A percentile compares a stretch with the other conserved stretches of the same genome.
These are phyloP conservation scores for Pogona vitticeps DNA, from an alignment of 2,113 vertebrate species.

Conservation along the genomic window DNA sequence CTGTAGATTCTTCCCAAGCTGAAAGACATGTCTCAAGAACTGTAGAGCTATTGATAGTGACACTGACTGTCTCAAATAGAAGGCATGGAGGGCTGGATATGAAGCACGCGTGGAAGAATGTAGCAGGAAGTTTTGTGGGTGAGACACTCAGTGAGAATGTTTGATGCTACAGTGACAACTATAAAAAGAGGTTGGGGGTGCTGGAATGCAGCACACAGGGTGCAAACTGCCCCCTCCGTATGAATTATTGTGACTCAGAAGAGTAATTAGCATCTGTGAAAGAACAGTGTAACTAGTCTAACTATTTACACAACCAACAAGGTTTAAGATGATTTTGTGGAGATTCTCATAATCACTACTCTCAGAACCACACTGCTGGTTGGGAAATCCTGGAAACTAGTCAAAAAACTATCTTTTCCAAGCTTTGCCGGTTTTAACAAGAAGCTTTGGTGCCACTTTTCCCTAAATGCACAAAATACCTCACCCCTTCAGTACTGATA, in stretches of 20 bases:
- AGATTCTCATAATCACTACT: no score
- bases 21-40: neutral
- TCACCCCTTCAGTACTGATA: no score
- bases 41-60: neutral
- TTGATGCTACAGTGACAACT: neutral
- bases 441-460: no score
- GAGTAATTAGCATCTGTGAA: neutral
- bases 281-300: neutral
- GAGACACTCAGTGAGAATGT: neutral
- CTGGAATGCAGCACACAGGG: neutral
- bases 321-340: no score
- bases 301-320: no score
- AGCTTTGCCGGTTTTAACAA: no score
- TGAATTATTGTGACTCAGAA: neutral
- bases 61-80: neutral
- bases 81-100: neutral
- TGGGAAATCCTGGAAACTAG: no score
- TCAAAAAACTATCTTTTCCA: no score
- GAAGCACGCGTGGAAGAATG: neutral
- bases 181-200: neutral
- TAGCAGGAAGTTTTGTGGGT: neutral
- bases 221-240: constrained; percentile 1
- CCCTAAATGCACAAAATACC: no score
- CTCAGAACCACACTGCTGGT: no score
- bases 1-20: neutral